Evolutionary conservation across 2,113 vertebrate species (phyloP).

Genomic region (Myrmophylax atrothorax): DNA sequence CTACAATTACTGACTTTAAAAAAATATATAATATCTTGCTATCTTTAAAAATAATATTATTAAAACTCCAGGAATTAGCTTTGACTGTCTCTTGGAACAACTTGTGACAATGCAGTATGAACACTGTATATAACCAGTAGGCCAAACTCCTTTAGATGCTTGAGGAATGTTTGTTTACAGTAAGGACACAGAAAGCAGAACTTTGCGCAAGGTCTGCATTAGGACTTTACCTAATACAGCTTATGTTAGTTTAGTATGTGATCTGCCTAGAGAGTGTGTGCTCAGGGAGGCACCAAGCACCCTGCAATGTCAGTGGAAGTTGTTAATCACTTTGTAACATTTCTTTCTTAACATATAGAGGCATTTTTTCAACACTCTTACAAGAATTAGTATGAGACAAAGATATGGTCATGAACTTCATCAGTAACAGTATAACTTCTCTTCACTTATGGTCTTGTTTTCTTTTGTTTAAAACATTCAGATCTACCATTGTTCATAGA

Average conservation of each 20-base stretch:
- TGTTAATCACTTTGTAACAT: background rate
- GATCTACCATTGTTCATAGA: constrained; percentile 95
- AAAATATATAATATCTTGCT: background rate
- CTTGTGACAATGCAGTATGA: background rate
- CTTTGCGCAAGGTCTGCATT: background rate
- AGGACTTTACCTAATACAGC: background rate
- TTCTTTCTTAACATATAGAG: background rate
- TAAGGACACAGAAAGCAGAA: background rate
- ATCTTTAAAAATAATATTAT: background rate
- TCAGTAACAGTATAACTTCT: background rate
- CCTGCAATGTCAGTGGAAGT: background rate
- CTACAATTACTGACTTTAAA: background rate
- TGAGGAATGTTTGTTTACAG: background rate
- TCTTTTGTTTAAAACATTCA: constrained; percentile 62
- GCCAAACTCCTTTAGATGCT: background rate
- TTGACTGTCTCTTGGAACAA: background rate
- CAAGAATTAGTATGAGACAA: background rate
- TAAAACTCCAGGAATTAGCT: background rate
- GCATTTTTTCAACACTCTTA: background rate
- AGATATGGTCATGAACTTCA: background rate
- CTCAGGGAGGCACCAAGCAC: background rate
- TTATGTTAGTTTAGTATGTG: background rate
- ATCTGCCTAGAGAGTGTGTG: background rate
- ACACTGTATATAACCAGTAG: background rate
- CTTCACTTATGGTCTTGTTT: background rate